phyloP scores from a whole-genome alignment of 2,113 vertebrate genomes.

The Colaptes auratus region DNA sequence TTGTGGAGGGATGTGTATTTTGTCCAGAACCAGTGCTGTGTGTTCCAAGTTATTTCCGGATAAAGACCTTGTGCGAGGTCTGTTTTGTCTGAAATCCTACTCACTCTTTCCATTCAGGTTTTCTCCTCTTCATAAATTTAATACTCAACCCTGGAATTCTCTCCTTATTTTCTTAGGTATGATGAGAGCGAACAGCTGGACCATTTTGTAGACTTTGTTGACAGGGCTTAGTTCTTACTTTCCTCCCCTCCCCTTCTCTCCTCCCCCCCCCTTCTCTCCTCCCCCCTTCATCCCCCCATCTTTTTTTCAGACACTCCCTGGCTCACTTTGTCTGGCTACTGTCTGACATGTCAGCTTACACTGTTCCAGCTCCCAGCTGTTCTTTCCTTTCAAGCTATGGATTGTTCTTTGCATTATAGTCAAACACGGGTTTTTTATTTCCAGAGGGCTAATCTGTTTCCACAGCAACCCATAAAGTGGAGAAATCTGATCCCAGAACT shows the following conservation, averaged over 20 bases:
- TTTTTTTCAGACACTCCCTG: slow-evolving; percentile 67
- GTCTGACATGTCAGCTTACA: slow-evolving; percentile 79
- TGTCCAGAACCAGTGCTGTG: not conserved
- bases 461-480: slow-evolving; percentile 74
- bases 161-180: slow-evolving; percentile 60
- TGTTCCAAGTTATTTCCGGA: slow-evolving; percentile 14
- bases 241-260: too few relatives aligned
- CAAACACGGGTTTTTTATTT: slow-evolving; percentile 67
- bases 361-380: slow-evolving; percentile 77
- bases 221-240: slow-evolving; percentile 57
- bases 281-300: too few relatives aligned
- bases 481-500: slow-evolving; percentile 74
- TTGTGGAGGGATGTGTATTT: not conserved
- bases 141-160: slow-evolving; percentile 47
- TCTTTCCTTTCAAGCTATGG: slow-evolving; percentile 74
- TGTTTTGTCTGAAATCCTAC: slow-evolving; percentile 47
- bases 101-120: slow-evolving; percentile 43
- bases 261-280: too few relatives aligned
- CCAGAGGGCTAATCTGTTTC: slow-evolving; percentile 73
- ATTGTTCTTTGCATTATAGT: slow-evolving; percentile 74
- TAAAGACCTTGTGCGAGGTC: not conserved
- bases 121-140: slow-evolving; percentile 59
- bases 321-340: slow-evolving; percentile 79
- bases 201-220: slow-evolving; percentile 61
- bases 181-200: slow-evolving; percentile 74